These are phyloP conservation scores for Crocuta crocuta DNA, from an alignment of 2,113 vertebrate species.

Conservation along the genomic window DNA sequence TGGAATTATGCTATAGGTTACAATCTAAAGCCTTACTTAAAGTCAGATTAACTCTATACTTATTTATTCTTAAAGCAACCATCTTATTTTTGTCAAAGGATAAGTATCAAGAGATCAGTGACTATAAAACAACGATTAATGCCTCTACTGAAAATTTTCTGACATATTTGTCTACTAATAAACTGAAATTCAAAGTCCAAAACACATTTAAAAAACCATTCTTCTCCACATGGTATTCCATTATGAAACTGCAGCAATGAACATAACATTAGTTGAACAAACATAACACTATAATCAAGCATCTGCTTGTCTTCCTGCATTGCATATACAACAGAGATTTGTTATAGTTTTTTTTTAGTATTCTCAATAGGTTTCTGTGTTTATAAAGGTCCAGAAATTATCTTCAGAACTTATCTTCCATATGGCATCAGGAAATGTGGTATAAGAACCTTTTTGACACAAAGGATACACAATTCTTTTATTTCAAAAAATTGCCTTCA, in stretches of 20 bases:
- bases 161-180: conserved; percentile 67
- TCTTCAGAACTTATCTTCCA: conserved; percentile 58
- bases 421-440: conserved; percentile 57
- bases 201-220: conserved; percentile 65
- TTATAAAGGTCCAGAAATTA: conserved; percentile 59
- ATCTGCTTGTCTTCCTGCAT: conserved; percentile 44
- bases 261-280: conserved; percentile 72
- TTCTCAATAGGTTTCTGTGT: conserved; percentile 70
- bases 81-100: conserved; percentile 32
- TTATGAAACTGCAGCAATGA: conserved; percentile 65
- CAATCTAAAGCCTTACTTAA: conserved; percentile 13
- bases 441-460: conserved; percentile 45
- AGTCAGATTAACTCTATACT: not conserved
- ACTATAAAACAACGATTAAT: conserved; percentile 66
- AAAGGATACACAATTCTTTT: conserved; percentile 36
- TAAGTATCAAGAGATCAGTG: conserved; percentile 42
- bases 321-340: conserved; percentile 37
- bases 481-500: conserved; percentile 54
- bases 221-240: conserved; percentile 64
- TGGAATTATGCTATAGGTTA: not conserved
- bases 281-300: conserved; percentile 39
- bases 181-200: conserved; percentile 70
- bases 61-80: conserved; percentile 53
- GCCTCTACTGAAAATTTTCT: conserved; percentile 54
- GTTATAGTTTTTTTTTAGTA: conserved; percentile 30